phyloP scores from a whole-genome alignment of 2,797 vertebrate genomes.

The Pipistrellus pygmaeus region DNA sequence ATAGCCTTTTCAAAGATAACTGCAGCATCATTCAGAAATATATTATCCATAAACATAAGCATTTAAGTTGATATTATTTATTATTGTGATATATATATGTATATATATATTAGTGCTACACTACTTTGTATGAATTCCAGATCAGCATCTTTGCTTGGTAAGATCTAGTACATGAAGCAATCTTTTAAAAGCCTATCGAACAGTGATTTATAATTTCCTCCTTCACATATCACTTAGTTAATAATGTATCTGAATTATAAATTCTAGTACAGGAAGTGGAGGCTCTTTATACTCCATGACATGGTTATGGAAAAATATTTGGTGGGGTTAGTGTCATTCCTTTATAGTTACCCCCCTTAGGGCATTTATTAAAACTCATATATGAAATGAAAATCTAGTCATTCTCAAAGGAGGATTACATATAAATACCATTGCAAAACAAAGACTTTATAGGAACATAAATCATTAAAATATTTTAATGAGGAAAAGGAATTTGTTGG shows the following conservation, averaged over 20 bases:
- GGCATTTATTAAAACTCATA: background rate
- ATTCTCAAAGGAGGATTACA: constrained; percentile 16
- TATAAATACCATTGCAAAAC: constrained; percentile 5
- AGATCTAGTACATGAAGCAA: constrained; percentile 1
- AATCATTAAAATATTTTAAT: constrained; percentile 46
- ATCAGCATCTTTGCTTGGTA: constrained; percentile 53
- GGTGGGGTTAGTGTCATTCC: background rate
- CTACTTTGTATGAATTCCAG: constrained; percentile 24
- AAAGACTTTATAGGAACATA: background rate
- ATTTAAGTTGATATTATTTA: constrained; percentile 24
- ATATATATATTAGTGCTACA: constrained; percentile 14
- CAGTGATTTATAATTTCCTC: constrained; percentile 61
- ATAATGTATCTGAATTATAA: constrained; percentile 59
- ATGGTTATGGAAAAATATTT: constrained; percentile 53
- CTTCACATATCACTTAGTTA: constrained; percentile 65
- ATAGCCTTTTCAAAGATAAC: constrained; percentile 26
- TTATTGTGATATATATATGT: background rate
- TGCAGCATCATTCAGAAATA: constrained; percentile 31
- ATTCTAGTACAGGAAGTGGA: constrained; percentile 47
- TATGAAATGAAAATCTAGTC: constrained; percentile 5
- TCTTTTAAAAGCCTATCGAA: constrained; percentile 25
- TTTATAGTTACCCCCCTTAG: constrained; percentile 26
- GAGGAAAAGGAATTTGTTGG: background rate
- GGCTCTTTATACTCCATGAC: constrained; percentile 58
- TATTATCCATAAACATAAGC: background rate